Conservation (phyloP, 2,113 vertebrate species). For the Daubentonia madagascariensis region DNA sequence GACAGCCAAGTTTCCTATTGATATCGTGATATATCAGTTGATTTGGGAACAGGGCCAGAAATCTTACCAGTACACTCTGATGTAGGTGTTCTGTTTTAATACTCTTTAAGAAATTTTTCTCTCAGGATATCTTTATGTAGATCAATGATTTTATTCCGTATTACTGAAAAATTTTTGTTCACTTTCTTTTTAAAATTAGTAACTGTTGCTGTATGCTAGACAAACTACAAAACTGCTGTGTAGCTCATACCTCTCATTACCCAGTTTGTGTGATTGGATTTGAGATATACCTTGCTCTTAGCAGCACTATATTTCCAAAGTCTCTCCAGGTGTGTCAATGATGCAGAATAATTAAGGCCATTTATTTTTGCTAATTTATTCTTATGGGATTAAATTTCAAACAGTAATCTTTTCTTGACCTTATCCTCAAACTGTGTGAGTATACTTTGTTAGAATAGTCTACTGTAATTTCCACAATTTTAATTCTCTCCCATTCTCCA, state of each 20-base stretch:
- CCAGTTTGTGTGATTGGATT: neutral
- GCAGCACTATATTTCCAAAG: neutral
- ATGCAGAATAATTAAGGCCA: neutral
- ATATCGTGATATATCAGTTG: neutral
- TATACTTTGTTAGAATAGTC: neutral
- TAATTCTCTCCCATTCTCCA: neutral
- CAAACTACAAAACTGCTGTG: neutral
- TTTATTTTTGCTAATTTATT: neutral
- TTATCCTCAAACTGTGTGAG: neutral
- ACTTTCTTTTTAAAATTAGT: neutral
- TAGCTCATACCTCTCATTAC: neutral
- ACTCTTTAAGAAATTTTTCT: neutral
- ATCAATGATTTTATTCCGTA: neutral
- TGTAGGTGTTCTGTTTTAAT: neutral
- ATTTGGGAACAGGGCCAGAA: neutral
- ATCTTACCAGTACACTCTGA: neutral
- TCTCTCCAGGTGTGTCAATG: neutral
- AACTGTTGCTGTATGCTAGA: neutral
- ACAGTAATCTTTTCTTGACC: neutral
- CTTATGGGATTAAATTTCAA: neutral
- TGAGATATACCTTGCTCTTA: neutral
- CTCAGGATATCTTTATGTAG: neutral
- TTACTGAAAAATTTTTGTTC: neutral
- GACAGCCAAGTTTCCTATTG: neutral
- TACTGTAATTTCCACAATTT: slow-evolving; percentile 2